Percentiles rank a stretch among this genome's conserved stretches.
Conservation (phyloP, 2,113 vertebrate genomes). For the Nyctibius bracteatus region DNA sequence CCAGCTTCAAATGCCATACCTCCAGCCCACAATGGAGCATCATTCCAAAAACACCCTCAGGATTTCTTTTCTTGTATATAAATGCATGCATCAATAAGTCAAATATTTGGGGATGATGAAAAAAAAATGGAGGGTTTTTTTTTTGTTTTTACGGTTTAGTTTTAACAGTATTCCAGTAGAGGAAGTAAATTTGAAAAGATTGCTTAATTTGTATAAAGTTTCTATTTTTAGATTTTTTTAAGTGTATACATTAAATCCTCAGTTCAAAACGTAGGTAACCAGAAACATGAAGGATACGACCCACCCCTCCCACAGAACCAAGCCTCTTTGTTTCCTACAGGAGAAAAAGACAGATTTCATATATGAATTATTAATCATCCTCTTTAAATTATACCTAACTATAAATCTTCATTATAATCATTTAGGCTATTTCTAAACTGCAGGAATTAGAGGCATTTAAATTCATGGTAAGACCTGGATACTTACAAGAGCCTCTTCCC, state of each 20-base stretch:
- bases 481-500: background rate
- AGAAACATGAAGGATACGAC: background rate
- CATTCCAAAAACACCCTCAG: background rate
- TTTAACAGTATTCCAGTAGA: background rate
- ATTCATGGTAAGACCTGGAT: background rate
- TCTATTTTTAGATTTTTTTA: background rate
- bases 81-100: background rate
- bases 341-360: background rate
- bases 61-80: background rate
- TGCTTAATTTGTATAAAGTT: background rate
- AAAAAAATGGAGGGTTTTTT: background rate
- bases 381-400: background rate
- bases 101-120: background rate
- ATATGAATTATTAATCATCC: background rate
- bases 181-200: background rate
- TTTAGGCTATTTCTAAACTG: background rate
- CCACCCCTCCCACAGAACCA: background rate
- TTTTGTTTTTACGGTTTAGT: too few relatives aligned
- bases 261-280: background rate
- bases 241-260: background rate
- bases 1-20: background rate
- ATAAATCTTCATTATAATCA: background rate
- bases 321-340: background rate
- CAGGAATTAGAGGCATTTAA: background rate
- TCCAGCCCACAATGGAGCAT: background rate